Conservation (phyloP, 1,140 invertebrate species). For the Dermatophagoides farinae region DNA sequence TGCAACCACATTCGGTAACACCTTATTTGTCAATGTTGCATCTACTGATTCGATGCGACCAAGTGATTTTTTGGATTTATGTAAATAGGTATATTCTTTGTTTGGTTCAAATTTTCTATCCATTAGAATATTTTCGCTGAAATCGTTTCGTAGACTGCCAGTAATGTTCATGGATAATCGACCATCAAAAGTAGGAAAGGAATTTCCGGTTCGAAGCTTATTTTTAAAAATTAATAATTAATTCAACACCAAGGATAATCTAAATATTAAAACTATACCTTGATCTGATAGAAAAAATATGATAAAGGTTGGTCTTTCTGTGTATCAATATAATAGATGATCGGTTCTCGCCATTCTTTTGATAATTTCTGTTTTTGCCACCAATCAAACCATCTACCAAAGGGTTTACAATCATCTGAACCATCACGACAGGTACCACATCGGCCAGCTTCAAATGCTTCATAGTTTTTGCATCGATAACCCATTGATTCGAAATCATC, state of each 20-base stretch:
- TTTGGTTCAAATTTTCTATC: too few species aligned
- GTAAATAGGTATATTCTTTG: too few species aligned
- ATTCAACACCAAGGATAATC: background rate
- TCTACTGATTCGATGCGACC: too few species aligned
- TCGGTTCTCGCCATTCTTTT: background rate
- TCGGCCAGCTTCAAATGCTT: slow-evolving; percentile 27
- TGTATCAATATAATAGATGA: background rate
- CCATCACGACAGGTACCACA: slow-evolving; percentile 21
- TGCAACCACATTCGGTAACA: too few species aligned
- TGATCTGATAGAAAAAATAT: background rate
- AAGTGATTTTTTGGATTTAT: too few species aligned
- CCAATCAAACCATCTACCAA: background rate
- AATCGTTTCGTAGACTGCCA: too few species aligned
- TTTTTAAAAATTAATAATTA: too few species aligned
- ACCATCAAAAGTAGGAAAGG: too few species aligned
- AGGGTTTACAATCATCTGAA: background rate
- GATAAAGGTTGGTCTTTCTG: background rate
- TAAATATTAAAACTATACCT: background rate
- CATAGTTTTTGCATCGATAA: background rate
- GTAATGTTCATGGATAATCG: too few species aligned
- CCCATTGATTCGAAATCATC: background rate
- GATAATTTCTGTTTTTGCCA: background rate
- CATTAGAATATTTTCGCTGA: too few species aligned
- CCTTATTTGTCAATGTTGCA: too few species aligned
- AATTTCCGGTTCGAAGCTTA: too few species aligned